Evolutionary conservation across 2,113 vertebrate species (phyloP), one percentile per base, ranked within the genome.

Genomic region (Panthera tigris): DNA sequence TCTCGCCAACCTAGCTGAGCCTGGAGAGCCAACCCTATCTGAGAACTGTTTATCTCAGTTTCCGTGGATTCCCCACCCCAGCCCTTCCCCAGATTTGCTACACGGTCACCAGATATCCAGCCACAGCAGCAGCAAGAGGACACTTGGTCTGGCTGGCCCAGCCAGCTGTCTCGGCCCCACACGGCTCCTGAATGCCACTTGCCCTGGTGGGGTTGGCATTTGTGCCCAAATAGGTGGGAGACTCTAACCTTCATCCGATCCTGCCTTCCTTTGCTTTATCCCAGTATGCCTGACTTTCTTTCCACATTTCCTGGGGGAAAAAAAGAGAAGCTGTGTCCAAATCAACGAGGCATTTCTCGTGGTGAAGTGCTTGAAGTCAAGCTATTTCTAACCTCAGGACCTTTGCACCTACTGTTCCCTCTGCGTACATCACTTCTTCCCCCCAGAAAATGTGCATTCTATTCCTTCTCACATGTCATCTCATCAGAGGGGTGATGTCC

Each of bases 1-100:
- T 69, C 45, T 0, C 0, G 0, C 13, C 18, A 52, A 9, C 23
- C 7, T 18, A 13, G 14, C 63, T 39, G 33, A 31, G 50, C 3
- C 65, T 29, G 14, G 69, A 29, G 33, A 81, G 48, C 48, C 78
- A 71, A 2, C n/a, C 1, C 9, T 12, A 18, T 12, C 65, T 25
- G 33, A 52, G n/a, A 48, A 27, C 4, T 12, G 41, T 50, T 27
- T 11, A 14, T 12, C 25, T 76, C 39, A 6, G 11, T 55, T 27
- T 36, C n/a, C 11, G 0, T 18, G 89, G 7, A 19, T 15, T 31
- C 18, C 66, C 21, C 65, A 5, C 2, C 2, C n/a, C 3, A 1
- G 9, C 76, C 12, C 19, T 19, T 19, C 33, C 50, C 61, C 45
- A 31, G 31, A 23, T 63, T 78, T 55, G 13, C 52, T n/a, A 5